These are phyloP conservation scores for Epinephelus lanceolatus DNA, from an alignment of 2,113 vertebrate species.

Conservation along the genomic window DNA sequence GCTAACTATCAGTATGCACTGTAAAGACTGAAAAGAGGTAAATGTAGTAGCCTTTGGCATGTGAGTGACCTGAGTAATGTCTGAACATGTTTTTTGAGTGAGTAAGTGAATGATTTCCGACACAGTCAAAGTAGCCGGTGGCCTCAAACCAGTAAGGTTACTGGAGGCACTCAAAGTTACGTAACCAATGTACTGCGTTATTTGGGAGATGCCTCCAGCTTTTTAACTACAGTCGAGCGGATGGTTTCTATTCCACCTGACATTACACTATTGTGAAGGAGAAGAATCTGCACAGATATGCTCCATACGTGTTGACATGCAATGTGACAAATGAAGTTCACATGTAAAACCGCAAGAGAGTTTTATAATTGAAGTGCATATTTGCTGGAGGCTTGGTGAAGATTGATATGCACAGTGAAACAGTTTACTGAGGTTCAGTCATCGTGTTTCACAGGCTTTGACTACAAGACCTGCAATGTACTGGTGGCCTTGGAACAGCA, in stretches of 20 bases:
- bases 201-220: neutral
- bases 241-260: neutral
- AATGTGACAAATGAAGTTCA: neutral
- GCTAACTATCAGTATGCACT: neutral
- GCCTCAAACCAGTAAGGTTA: neutral
- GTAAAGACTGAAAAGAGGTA: neutral
- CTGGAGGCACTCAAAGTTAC: neutral
- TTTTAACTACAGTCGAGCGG: neutral
- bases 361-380: neutral
- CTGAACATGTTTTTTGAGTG: no score
- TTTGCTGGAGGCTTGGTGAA: neutral
- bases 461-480: slow-evolving; percentile 87
- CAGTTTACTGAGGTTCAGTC: neutral
- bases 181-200: neutral
- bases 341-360: neutral
- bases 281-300: neutral
- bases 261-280: neutral
- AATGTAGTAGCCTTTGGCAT: neutral
- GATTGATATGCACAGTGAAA: neutral
- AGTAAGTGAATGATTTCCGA: neutral
- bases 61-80: neutral
- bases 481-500: slow-evolving; percentile 93
- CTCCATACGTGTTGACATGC: neutral
- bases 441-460: slow-evolving; percentile 86
- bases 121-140: no score